phyloP scores from a whole-genome alignment of 2,888 invertebrate genomes.

The Sarcophaga subvicina region DNA sequence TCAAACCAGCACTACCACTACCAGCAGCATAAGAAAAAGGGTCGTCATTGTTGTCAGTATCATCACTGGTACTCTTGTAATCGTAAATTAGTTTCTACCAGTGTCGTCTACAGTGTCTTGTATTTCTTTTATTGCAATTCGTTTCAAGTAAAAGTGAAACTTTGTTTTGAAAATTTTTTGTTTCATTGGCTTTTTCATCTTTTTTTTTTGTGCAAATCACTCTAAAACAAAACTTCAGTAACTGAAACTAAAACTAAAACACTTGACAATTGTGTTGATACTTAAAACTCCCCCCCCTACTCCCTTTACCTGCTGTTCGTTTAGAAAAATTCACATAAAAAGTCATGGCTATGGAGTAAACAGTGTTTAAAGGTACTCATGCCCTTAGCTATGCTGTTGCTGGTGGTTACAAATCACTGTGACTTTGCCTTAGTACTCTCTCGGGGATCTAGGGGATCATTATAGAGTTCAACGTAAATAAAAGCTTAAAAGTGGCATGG shows the following conservation, averaged over 20 bases:
- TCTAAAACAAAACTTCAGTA: not conserved
- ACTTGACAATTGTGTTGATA: not conserved
- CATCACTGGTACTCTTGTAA: conserved; percentile 46
- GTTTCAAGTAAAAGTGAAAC: conserved; percentile 62
- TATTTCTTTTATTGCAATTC: conserved; percentile 47
- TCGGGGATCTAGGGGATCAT: not conserved
- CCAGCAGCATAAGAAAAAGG: not conserved
- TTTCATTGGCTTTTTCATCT: not conserved
- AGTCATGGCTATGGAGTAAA: conserved; percentile 38
- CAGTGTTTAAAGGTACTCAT: conserved; percentile 2
- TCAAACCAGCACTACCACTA: not conserved
- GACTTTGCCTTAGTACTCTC: conserved; percentile 6
- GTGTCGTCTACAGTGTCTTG: not conserved
- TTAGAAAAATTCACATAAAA: conserved; percentile 20
- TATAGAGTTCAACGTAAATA: conserved; percentile 19
- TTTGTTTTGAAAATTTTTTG: not conserved
- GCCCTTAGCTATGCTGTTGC: conserved; percentile 36
- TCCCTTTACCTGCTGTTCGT: conserved; percentile 4
- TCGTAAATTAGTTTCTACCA: conserved; percentile 58
- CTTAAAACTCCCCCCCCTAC: not conserved
- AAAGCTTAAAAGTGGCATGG: conserved; percentile 30
- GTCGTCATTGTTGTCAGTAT: conserved; percentile 32
- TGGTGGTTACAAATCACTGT: conserved; percentile 38
- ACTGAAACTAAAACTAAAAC: conserved; percentile 15
- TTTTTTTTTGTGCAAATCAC: conserved; percentile 37